Evolutionary conservation across 2,888 invertebrate genomes (phyloP), one percentile per base, ranked within the genome.

Genomic region (Cantharis nigra): DNA sequence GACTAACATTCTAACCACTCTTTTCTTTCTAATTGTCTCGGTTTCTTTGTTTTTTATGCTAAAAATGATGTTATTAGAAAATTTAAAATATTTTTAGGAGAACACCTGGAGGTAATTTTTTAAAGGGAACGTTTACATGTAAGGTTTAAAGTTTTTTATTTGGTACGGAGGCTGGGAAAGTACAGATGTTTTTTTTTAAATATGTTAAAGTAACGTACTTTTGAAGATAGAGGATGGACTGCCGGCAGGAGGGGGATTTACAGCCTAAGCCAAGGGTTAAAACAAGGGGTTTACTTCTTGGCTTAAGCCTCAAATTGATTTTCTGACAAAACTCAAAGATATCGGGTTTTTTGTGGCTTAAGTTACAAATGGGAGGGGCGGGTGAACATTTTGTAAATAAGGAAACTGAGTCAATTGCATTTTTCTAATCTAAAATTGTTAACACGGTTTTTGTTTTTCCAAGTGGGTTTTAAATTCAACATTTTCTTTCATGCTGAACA

Each of bases 1-100:
- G 87, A 88, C 88, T 89, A 89, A 89, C 88, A 85, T 67, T 85
- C 83, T 85, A 85, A 84, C 84, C 76, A 71, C 72, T 77, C 11
- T 33, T 33, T 10, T 10, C 77, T 72, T 74, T 70, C 49, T 64
- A 16, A 64, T 26, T 72, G 69, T 63, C 74, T 80, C 79, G 69
- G 77, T 79, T 79, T 77, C 71, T 75, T 75, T 75, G 26, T 73
- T 74, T 18, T 49, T 49, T 49, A 49, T 49, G 49, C 49, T 49
- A 49, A 30, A 30, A 11, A 30, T 69, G 14, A 28, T 16, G 69
- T 26, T 26, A 4, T 26, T 26, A 69, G 28, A 69, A 69, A 49
- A 49, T 49, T n/a, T n/a, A 2, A 49, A 49, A 49, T n/a, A 49
- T 49, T 49, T 49, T 49, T n/a, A 49, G 49, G 49, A 49, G n/a